Percentiles rank a stretch among this genome's conserved stretches.
Evolutionary conservation across 2,113 vertebrate genomes (phyloP).

Genomic region (Nestor notabilis): DNA sequence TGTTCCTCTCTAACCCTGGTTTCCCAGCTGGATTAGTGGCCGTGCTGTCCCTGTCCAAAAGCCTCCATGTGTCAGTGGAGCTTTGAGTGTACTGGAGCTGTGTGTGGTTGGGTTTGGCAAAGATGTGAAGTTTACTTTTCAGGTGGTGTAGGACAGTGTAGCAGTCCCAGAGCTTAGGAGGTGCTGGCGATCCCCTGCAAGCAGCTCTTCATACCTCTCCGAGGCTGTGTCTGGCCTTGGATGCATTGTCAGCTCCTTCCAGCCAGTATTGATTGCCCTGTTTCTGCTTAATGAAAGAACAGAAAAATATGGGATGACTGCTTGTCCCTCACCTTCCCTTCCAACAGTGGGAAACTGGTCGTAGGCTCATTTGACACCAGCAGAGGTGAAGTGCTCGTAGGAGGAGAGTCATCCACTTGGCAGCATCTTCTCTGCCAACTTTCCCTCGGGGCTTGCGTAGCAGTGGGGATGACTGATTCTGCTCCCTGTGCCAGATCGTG

Average conservation of each 20-base stretch:
- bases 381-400: not conserved
- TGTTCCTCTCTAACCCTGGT: not conserved
- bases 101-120: not conserved
- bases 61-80: fast-evolving
- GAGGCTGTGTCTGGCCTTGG: not conserved
- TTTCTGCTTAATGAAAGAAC: not conserved
- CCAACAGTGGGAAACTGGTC: not conserved
- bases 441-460: not conserved
- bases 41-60: fast-evolving
- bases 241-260: not conserved
- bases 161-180: not conserved
- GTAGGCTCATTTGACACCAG: not conserved
- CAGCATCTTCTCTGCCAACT: not conserved
- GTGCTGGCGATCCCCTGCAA: not conserved
- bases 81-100: not conserved
- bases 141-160: not conserved
- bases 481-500: not conserved
- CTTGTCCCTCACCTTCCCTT: not conserved
- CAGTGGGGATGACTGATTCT: not conserved
- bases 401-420: not conserved
- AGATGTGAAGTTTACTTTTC: not conserved
- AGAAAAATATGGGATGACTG: fast-evolving
- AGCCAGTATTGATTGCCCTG: not conserved
- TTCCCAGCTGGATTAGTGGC: not conserved
- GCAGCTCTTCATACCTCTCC: not conserved